Base-by-base conservation (phyloP, 2,797 vertebrate genomes). In the Sebastes trivittatus region DNA sequence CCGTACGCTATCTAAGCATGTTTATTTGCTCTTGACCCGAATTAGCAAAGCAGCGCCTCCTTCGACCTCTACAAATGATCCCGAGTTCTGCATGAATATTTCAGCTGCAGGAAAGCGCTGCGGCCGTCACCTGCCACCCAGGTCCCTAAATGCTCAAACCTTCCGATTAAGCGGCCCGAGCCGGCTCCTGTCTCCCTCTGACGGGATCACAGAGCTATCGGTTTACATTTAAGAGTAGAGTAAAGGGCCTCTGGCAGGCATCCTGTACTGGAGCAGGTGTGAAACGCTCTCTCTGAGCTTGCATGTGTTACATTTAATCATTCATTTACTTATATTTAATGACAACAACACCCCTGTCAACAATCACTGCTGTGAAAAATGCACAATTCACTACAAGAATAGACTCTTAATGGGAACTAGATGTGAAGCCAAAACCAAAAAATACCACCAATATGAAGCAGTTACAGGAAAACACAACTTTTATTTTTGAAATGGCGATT, bases 61-160 rank as follows among this genome's bases (percentile, higher is more conserved):
- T 76, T 30, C 58, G 75, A 72, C 75, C 80, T 89, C 83, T 69
- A 76, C 65, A n/a, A 63, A 77, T 65, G 61, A 76, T 66, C 81
- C 73, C 72, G 84, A 90, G 88, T 86, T 83, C 82, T 79, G 67
- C 80, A 92, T 91, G 72, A 93, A 89, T 93, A 91, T 93, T 93
- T 91, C 74, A 90, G 82, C 80, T 75, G 68, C 49, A 73, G 80
- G 81, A 87, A 87, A 72, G 72, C 38, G 6, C 63, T 1, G 61
- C 11, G 72, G 71, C 64, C 38, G 77, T 78, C 83, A 78, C 80
- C 84, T 89, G 77, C 81, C 84, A 79, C 75, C 77, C 27, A 13
- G 49, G 20, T 69, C 83, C 71, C 36, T 77, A 85, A 86, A 85
- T 6, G 42, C 52, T 62, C 63, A 34, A 78, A 79, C 29, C 77